phyloP scores from a whole-genome alignment of 2,888 invertebrate species.

The Meiosimyza platycephala region DNA sequence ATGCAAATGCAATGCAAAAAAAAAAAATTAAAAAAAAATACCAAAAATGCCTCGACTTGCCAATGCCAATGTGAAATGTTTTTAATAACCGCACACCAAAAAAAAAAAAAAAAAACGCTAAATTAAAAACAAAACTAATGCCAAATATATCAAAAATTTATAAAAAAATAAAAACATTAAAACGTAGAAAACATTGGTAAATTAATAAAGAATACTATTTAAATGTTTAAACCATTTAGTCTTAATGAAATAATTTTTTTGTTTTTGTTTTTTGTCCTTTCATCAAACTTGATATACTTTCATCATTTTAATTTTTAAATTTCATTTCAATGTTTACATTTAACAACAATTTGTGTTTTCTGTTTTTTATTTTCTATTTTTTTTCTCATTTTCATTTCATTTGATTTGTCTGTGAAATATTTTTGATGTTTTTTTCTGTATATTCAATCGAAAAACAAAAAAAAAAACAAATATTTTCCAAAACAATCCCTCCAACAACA shows the following conservation, averaged over 20 bases:
- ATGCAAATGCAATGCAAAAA: slow-evolving; percentile 46
- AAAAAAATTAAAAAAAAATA: slow-evolving; percentile 23
- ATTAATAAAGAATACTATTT: slow-evolving; percentile 47
- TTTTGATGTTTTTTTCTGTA: slow-evolving; percentile 35
- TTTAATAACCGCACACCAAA: slow-evolving; percentile 41
- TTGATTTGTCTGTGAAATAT: slow-evolving; percentile 29
- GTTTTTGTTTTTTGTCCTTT: slow-evolving; percentile 25
- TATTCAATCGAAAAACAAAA: slow-evolving; percentile 28
- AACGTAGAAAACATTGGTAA: slow-evolving; percentile 65
- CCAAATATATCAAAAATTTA: slow-evolving; percentile 43
- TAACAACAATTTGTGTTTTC: not conserved
- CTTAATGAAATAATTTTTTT: slow-evolving; percentile 31
- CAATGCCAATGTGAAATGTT: slow-evolving; percentile 48
- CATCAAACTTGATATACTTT: slow-evolving; percentile 19
- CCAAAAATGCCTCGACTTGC: slow-evolving; percentile 29
- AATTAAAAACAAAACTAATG: slow-evolving; percentile 38
- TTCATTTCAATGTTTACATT: slow-evolving; percentile 21
- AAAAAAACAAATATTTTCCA: slow-evolving; percentile 35
- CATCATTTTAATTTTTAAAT: slow-evolving; percentile 25
- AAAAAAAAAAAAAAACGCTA: slow-evolving; percentile 43
- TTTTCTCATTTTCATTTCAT: slow-evolving; percentile 16
- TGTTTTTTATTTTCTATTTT: slow-evolving; percentile 14
- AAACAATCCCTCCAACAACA: slow-evolving; percentile 38
- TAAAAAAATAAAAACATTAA: slow-evolving; percentile 45
- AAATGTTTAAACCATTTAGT: slow-evolving; percentile 29